These are phyloP conservation scores for Sebastiscus tertius DNA, from an alignment of 2,797 vertebrate genomes.

Conservation along the genomic window DNA sequence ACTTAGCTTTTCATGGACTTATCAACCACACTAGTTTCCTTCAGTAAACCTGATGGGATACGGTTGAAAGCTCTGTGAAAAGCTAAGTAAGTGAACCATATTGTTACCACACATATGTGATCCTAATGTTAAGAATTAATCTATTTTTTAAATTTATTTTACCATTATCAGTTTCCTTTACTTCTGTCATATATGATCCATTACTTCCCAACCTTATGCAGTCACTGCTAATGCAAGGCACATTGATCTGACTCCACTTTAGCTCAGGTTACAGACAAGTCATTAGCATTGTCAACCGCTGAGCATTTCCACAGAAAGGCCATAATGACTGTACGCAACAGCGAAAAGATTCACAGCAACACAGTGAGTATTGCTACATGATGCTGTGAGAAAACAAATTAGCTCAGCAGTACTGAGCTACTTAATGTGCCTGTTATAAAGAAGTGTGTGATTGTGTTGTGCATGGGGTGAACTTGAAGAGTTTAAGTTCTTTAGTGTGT, in stretches of 20 bases:
- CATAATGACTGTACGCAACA: background rate
- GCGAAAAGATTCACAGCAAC: constrained; percentile 41
- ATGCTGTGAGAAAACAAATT: constrained; percentile 48
- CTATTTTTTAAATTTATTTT: background rate
- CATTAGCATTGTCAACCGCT: background rate
- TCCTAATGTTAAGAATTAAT: background rate
- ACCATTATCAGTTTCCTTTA: background rate
- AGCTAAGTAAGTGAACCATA: background rate
- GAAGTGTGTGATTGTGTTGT: constrained; percentile 29
- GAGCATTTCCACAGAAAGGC: constrained; percentile 4
- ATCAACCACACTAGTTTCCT: background rate
- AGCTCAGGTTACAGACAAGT: constrained; percentile 8
- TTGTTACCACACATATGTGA: background rate
- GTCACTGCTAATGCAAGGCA: background rate
- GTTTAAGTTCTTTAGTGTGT: constrained; percentile 30
- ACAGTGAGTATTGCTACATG: constrained; percentile 58
- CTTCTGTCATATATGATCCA: background rate
- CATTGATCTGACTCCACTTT: constrained; percentile 4
- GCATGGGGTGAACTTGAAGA: constrained; percentile 16
- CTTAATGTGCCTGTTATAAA: constrained; percentile 15
- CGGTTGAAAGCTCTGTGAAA: background rate
- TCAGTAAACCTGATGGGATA: background rate
- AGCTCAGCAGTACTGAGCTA: constrained; percentile 16
- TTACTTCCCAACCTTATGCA: constrained; percentile 9
- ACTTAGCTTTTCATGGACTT: background rate